phyloP scores from a whole-genome alignment of 1,140 invertebrate genomes.

The Ditylenchus dipsaci region DNA sequence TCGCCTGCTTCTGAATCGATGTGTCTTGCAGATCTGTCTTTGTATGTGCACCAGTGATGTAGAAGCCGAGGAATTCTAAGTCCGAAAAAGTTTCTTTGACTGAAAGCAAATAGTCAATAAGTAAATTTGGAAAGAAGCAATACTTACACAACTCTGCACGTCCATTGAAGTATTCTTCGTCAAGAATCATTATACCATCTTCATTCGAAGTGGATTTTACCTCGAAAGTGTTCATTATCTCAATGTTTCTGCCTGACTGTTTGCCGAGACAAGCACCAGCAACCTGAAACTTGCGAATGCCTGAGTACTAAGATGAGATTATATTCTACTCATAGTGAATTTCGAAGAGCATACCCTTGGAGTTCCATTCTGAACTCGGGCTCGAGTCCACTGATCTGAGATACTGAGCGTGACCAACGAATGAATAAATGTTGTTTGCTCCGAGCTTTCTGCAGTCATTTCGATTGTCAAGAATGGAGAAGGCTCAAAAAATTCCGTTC shows the following conservation, averaged over 20 bases:
- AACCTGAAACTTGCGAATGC: constrained; percentile 19
- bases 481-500: neutral
- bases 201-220: constrained; percentile 5
- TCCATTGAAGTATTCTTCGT: constrained; percentile 42
- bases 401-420: constrained; percentile 31
- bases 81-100: constrained; percentile 41
- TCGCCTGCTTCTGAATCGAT: constrained; percentile 21
- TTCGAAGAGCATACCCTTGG: neutral
- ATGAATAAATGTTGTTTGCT: constrained; percentile 28
- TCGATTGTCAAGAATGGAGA: neutral
- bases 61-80: constrained; percentile 42
- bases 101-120: constrained; percentile 6
- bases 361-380: constrained; percentile 30
- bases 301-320: too few relatives aligned
- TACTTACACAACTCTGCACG: constrained; percentile 31
- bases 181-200: constrained; percentile 17
- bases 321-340: too few relatives aligned
- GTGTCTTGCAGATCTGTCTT: constrained; percentile 14
- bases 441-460: neutral
- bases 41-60: constrained; percentile 31
- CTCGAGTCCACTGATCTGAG: constrained; percentile 42
- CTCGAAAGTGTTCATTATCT: constrained; percentile 42
- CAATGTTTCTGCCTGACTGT: constrained; percentile 29
- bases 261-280: constrained; percentile 37
- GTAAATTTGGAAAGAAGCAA: constrained; percentile 10